Percentiles rank a stretch among this genome's conserved stretches.
Conservation (phyloP, 1,140 invertebrate genomes). For the Chironomus striatipennis region DNA sequence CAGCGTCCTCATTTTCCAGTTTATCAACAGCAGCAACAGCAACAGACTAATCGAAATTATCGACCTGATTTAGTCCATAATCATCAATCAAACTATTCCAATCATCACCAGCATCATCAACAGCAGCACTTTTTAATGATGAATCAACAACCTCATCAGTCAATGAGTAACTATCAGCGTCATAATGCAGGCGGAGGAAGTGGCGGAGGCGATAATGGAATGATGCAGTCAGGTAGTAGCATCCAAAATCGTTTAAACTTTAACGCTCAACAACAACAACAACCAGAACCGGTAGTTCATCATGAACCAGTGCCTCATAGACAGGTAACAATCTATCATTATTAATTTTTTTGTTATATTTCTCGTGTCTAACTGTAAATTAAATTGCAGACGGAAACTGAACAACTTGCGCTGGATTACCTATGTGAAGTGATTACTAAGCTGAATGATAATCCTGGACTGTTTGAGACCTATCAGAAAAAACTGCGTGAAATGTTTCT, state of each 20-base stretch:
- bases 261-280: neutral
- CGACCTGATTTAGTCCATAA: neutral
- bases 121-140: conserved; percentile 23
- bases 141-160: conserved; percentile 24
- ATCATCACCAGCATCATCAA: conserved; percentile 31
- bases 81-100: conserved; percentile 29
- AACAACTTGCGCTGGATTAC: conserved; percentile 24
- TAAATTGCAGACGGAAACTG: conserved; percentile 25
- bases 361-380: no score
- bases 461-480: conserved; percentile 23
- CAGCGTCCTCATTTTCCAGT: conserved; percentile 27
- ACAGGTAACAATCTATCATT: neutral
- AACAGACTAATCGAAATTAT: conserved; percentile 29
- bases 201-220: conserved; percentile 33
- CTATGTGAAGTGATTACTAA: conserved; percentile 18
- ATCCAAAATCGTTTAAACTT: conserved; percentile 9
- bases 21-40: conserved; percentile 30
- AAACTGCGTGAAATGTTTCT: conserved; percentile 7
- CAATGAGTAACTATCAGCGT: conserved; percentile 25
- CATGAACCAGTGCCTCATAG: neutral
- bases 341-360: no score
- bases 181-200: conserved; percentile 35
- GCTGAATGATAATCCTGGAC: conserved; percentile 26
- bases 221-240: conserved; percentile 34
- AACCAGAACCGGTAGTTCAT: neutral